Evolutionary conservation across 2,113 vertebrate genomes (phyloP).

Genomic region (Mellivora capensis): DNA sequence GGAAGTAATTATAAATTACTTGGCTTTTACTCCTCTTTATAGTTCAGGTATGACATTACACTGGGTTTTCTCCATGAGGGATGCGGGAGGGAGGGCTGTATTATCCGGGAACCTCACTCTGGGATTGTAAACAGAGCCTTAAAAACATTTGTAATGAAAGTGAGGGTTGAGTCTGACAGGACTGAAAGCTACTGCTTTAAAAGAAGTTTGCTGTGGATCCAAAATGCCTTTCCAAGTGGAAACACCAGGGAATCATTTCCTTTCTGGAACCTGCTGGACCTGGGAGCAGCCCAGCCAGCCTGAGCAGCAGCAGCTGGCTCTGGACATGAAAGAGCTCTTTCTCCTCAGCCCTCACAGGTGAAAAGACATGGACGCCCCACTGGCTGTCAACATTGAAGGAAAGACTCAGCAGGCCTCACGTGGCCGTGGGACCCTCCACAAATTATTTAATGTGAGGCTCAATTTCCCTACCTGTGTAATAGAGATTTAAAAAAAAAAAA

Average conservation of each 20-base stretch:
- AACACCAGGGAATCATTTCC: conserved; percentile 21
- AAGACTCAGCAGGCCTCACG: not conserved
- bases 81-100: not conserved
- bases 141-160: conserved; percentile 3
- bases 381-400: not conserved
- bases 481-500: not conserved
- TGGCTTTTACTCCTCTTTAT: not conserved
- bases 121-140: not conserved
- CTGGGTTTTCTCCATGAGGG: not conserved
- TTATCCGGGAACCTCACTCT: not conserved
- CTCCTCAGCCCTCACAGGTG: not conserved
- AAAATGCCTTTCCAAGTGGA: conserved; percentile 11
- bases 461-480: not conserved
- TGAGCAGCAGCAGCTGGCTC: not conserved
- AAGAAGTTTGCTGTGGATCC: conserved; percentile 43
- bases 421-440: not conserved
- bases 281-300: not conserved
- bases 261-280: not conserved
- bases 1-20: not conserved
- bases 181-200: not conserved
- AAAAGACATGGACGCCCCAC: not conserved
- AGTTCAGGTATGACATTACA: not conserved
- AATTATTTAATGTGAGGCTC: not conserved
- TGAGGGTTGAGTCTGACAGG: not conserved
- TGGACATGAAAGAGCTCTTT: conserved; percentile 28